Evolutionary conservation across 1,140 invertebrate species (phyloP).

Genomic region (Drosophila ambigua): DNA sequence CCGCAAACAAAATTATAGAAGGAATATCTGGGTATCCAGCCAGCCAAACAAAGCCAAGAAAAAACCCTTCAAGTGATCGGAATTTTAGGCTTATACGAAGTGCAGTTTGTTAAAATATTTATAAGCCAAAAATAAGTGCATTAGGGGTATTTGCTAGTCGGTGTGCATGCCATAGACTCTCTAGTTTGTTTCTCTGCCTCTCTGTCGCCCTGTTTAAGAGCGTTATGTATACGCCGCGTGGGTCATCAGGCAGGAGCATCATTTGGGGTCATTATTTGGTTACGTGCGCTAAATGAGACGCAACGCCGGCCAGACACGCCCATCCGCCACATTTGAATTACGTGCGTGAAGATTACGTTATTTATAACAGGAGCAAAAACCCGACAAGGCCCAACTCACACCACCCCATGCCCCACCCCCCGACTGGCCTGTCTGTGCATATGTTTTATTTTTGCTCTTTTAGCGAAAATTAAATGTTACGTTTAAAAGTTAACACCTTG

Average conservation of each 20-base stretch:
- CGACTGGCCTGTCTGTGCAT: slow-evolving; percentile 7
- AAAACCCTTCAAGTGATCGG: too few relatives aligned
- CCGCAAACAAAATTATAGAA: too few relatives aligned
- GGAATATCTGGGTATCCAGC: too few relatives aligned
- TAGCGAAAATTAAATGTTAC: slow-evolving; percentile 63
- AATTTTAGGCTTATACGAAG: too few relatives aligned
- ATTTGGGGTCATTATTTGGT: slow-evolving; percentile 81
- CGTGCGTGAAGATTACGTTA: slow-evolving; percentile 80
- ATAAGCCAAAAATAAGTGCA: too few relatives aligned
- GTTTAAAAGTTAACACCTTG: slow-evolving; percentile 70
- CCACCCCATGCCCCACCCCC: neutral
- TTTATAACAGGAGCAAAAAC: slow-evolving; percentile 58
- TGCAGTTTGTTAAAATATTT: too few relatives aligned
- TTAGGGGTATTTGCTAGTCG: neutral
- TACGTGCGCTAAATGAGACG: slow-evolving; percentile 82
- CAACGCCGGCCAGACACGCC: slow-evolving; percentile 46
- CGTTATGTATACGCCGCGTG: slow-evolving; percentile 53
- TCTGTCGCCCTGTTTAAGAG: neutral
- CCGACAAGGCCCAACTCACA: too few relatives aligned
- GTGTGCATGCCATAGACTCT: too few relatives aligned
- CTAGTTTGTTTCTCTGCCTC: slow-evolving; percentile 10
- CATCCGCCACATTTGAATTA: slow-evolving; percentile 70
- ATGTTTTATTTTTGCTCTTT: slow-evolving; percentile 48
- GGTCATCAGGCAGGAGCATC: slow-evolving; percentile 71
- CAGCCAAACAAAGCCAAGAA: too few relatives aligned